Base-by-base conservation (phyloP, 2,797 vertebrate genomes). In the Sebastiscus tertius region DNA sequence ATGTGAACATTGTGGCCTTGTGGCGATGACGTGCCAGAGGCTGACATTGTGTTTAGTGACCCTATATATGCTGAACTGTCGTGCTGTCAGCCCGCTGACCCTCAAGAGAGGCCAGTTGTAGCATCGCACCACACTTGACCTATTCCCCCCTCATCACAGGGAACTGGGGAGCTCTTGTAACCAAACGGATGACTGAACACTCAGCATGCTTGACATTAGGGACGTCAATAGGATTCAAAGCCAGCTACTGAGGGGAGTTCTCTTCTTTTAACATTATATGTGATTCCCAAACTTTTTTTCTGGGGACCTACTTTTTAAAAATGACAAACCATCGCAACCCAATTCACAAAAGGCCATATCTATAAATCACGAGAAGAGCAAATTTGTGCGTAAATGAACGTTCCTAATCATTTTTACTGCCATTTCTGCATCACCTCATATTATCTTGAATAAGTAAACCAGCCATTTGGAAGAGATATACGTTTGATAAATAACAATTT, bases 131-230 rank as follows among this genome's bases (percentile, higher is more conserved):
- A 81, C 83, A 88, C 62, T 88, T 87, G 79, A 85, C 80, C 80
- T 75, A 33, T 36, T 26, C 71, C 14, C 52, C 70, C 27, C 63
- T 75, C 79, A 69, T 75, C 75, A 80, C 33, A 49, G 72, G 54
- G 65, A 75, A 34, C 73, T n/a, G 33, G 79, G 80, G 74, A 89
- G 80, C 75, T 87, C 62, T 22, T 84, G 85, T 84, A 80, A 73
- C 59, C 55, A 78, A 89, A 79, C 76, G 88, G 69, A 87, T 73
- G 83, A 88, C 86, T 80, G 56, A 88, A 84, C 83, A 80, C 67
- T 22, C 52, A 81, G 61, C 49, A 24, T 18, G 42, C 54, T 55
- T 27, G 62, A 68, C 77, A 74, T 76, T 63, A 61, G 36, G 65
- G 78, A 81, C 1, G 8, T 65, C 79, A 67, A 64, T 3, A 1